Evolutionary conservation across 2,113 vertebrate genomes (phyloP), one percentile per base, ranked within the genome.

Genomic region (Callopanchax toddi): DNA sequence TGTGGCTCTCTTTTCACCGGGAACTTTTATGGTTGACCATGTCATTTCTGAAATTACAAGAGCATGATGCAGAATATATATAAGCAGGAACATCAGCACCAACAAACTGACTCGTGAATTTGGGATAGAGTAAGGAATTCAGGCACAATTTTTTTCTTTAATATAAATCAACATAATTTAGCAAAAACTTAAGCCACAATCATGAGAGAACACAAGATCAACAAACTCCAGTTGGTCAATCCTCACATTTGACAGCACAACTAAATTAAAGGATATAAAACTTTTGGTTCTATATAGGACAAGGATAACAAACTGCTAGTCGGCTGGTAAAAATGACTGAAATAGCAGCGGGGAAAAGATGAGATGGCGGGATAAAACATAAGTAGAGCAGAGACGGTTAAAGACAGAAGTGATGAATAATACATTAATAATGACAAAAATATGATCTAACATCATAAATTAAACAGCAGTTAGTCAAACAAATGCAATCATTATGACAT

Each of bases 21-120:
- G 61, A 56, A 73, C 60, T 56, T 74, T 76, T 55, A 48, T 34
- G 18, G 63, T 53, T 71, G 74, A 66, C 72, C 70, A 42, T 17
- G 22, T 72, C 76, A 76, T 86, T 85, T 80, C 88, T 89, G 79
- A 76, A 89, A 90, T 54, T 73, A 82, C 55, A 60, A 75, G 53
- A 83, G 71, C 66, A 86, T 60, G 34, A 23, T 45, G 60, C 57
- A 69, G 60, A 79, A 72, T 74, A 82, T 83, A 66, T 76, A 59
- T 67, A 77, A 71, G 71, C 54, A 32, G 29, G 29, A 32, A 6
- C 29, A 8, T 32, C 29, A 6, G 29, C 74, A 74, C 57, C 73
- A 80, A 87, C 66, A 80, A 64, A 53, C 2, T 49, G 58, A 78
- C 54, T 20, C 39, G 54, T 71, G 46, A 67, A 84, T 63, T 53